Base-by-base conservation (phyloP, 2,888 invertebrate genomes). In the Vanessa cardui region DNA sequence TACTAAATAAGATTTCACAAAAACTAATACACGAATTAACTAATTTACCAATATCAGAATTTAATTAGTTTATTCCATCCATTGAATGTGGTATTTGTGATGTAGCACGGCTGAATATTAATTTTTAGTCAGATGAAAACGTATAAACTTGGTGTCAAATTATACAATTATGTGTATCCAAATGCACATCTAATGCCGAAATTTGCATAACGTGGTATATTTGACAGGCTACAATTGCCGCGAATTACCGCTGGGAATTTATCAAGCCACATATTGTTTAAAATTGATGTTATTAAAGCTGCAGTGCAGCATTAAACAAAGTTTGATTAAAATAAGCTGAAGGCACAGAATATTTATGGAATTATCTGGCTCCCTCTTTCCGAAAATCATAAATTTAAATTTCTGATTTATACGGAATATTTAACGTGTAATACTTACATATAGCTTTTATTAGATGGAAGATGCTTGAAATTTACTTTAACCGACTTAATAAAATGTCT, bases 161-260 rank as follows among this genome's bases (percentile, higher is more conserved):
- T 56, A 47, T 64, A 52, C 50, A 62, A 47, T 56, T 49, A 64
- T 21, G 47, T 26, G 49, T 50, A 50, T 56, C 56, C 58, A 65
- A 60, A 60, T 65, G 65, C 60, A 47, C 60, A 54, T 65, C 49
- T 65, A 60, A 54, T 26, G 45, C 21, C 16, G 20, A 47, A 62
- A 65, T 65, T 65, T 60, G 54, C 65, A 65, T 54, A 54, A 20
- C 54, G 20, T 15, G 65, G 52, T 65, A 65, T 65, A 60, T 65
- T 65, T 60, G 65, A 65, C 65, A 60, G 16, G 45, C 46, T 6
- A 54, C 52, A 54, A 54, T 54, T 54, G 52, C 16, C 52, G 16
- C 52, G 54, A 54, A 47, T 60, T 47, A 54, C 54, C 46, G 46
- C 9, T 47, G 54, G 60, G 60, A 31, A 60, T 65, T 54, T 60